Evolutionary conservation across 2,113 vertebrate species (phyloP).

Genomic region (Proteles cristata): DNA sequence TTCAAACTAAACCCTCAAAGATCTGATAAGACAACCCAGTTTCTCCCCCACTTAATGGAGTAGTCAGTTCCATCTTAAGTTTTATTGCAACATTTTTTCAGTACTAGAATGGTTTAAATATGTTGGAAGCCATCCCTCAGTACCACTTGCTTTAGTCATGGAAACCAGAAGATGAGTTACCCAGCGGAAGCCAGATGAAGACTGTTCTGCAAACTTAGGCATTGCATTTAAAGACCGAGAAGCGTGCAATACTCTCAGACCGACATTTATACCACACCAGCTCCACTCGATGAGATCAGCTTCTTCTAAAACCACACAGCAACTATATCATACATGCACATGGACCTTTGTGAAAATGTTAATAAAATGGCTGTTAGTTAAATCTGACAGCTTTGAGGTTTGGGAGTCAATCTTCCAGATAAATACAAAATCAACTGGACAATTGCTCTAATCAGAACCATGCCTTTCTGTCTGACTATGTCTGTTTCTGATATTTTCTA

Average conservation of each 20-base stretch:
- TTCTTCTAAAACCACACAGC: background rate
- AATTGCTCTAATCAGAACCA: background rate
- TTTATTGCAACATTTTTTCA: background rate
- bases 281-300: background rate
- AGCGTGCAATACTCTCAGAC: background rate
- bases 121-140: background rate
- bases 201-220: background rate
- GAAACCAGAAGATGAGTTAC: background rate
- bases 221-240: background rate
- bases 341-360: background rate
- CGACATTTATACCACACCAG: background rate
- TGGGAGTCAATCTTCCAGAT: background rate
- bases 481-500: background rate
- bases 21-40: background rate
- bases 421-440: constrained; percentile 6
- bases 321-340: background rate
- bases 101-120: background rate
- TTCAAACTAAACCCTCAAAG: background rate
- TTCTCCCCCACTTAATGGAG: background rate
- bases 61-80: background rate
- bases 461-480: background rate
- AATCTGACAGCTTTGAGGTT: constrained; percentile 37
- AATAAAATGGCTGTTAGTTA: background rate
- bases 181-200: background rate
- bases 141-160: background rate